These are phyloP conservation scores for Crotalus viridis DNA, from an alignment of 2,113 vertebrate genomes.

Conservation along the genomic window DNA sequence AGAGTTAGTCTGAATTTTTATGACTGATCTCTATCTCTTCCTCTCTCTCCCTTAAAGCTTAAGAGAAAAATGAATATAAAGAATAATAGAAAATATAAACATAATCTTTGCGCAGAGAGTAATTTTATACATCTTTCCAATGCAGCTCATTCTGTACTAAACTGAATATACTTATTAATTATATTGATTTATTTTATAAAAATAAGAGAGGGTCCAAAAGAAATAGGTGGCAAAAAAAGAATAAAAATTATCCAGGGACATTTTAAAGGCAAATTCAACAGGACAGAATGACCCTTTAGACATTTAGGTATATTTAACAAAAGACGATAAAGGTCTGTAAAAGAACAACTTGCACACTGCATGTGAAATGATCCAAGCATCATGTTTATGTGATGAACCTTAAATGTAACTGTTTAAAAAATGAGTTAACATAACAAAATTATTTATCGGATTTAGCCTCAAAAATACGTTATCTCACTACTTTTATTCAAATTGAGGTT, in stretches of 20 bases:
- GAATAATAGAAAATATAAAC: background rate
- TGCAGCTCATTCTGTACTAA: background rate
- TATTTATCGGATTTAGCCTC: background rate
- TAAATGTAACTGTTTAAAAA: background rate
- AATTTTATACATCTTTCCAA: background rate
- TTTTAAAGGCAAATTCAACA: background rate
- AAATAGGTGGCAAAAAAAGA: background rate
- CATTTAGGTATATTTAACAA: conserved; percentile 1
- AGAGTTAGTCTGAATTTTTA: background rate
- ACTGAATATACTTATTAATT: background rate
- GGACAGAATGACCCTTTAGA: background rate
- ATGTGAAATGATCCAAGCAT: background rate
- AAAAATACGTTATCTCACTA: background rate
- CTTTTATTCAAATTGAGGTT: background rate
- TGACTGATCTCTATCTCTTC: background rate
- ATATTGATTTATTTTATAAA: background rate
- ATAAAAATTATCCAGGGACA: background rate
- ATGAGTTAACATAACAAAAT: background rate
- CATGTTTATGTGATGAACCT: background rate
- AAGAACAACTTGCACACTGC: background rate
- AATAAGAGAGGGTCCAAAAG: background rate
- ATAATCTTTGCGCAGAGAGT: background rate
- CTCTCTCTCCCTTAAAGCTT: background rate
- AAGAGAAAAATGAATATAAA: background rate
- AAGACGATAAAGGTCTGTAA: background rate